Conservation (phyloP, 2,113 vertebrate genomes). For the Camelus bactrianus region DNA sequence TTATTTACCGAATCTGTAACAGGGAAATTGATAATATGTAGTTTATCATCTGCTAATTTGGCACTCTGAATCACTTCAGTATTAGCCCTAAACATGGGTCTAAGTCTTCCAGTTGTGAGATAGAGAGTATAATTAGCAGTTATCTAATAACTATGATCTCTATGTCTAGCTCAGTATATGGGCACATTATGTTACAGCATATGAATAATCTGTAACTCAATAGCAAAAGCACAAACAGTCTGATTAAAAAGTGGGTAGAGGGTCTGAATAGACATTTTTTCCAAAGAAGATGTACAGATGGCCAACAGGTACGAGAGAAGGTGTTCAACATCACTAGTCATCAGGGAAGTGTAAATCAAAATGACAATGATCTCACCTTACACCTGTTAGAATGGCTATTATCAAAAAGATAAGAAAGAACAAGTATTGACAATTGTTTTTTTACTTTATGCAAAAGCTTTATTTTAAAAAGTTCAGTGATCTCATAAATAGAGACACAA, state of each 20-base stretch:
- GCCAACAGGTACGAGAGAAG: neutral
- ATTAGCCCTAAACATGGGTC: neutral
- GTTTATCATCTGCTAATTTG: conserved; percentile 11
- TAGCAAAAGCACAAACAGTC: neutral
- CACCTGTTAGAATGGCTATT: neutral
- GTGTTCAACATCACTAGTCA: neutral
- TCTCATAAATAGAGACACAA: conserved; percentile 91
- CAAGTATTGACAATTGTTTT: neutral
- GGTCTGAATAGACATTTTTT: neutral
- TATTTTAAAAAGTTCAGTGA: conserved; percentile 94
- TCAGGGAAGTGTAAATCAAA: neutral
- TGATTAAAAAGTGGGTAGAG: neutral
- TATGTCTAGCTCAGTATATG: neutral
- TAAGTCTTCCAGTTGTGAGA: neutral
- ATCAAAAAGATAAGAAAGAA: neutral
- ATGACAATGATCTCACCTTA: neutral
- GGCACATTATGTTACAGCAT: neutral
- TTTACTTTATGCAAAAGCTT: conserved; percentile 96
- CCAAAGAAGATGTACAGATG: neutral
- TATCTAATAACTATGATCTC: neutral
- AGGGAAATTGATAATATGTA: neutral
- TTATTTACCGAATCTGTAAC: conserved; percentile 4
- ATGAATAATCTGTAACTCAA: neutral
- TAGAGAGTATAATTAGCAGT: neutral
- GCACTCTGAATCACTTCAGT: neutral